A percentile compares a stretch with the other conserved stretches of the same genome.
phyloP scores from a whole-genome alignment of 2,113 vertebrate genomes.

The Coryphaenoides rupestris region DNA sequence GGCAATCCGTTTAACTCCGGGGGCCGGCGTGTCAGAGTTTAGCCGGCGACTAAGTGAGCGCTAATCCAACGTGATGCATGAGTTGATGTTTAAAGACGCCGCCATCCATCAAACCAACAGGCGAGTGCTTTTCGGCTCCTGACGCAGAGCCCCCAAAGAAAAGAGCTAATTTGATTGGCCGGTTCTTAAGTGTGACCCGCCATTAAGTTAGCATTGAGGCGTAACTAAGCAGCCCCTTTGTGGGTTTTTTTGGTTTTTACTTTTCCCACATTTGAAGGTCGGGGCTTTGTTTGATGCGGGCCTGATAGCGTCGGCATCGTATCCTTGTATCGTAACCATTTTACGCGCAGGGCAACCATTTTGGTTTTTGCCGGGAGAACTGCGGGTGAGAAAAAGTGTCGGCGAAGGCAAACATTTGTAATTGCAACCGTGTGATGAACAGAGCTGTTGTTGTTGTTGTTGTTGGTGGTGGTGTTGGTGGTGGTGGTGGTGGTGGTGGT shows the following conservation, averaged over 20 bases:
- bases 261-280: conserved; percentile 52
- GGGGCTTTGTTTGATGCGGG: too few relatives aligned
- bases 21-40: conserved; percentile 3
- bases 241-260: too few relatives aligned
- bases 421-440: conserved; percentile 30
- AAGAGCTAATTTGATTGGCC: conserved; percentile 67
- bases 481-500: too few relatives aligned
- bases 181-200: conserved; percentile 47
- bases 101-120: conserved; percentile 72
- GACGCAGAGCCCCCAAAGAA: conserved; percentile 63
- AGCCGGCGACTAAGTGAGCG: conserved; percentile 43
- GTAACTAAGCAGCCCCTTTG: conserved; percentile 21
- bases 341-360: too few relatives aligned
- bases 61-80: conserved; percentile 87
- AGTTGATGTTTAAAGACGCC: conserved; percentile 59
- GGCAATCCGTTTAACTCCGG: too few relatives aligned
- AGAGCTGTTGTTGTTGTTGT: too few relatives aligned
- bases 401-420: conserved; percentile 44
- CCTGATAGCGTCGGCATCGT: too few relatives aligned
- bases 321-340: too few relatives aligned
- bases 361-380: too few relatives aligned
- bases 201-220: conserved; percentile 49
- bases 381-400: too few relatives aligned
- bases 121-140: conserved; percentile 69
- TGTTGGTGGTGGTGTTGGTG: too few relatives aligned